A percentile compares a stretch with the other conserved stretches of the same genome.
phyloP scores from a whole-genome alignment of 1,140 invertebrate species.

The Drosophila yakuba region DNA sequence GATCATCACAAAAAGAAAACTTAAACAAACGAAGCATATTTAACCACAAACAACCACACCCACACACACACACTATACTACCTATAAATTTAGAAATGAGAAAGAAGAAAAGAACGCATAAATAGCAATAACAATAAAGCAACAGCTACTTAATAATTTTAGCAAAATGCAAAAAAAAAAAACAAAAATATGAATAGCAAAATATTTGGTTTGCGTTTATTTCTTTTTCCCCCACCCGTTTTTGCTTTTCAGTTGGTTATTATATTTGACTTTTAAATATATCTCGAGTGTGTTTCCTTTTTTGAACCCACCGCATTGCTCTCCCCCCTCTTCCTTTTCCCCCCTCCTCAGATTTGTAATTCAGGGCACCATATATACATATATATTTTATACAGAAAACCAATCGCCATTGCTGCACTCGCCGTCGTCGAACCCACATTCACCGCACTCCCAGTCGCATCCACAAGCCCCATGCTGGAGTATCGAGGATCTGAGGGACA shows the following conservation, averaged over 20 bases:
- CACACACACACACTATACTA: constrained; percentile 51
- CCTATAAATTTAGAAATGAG: constrained; percentile 42
- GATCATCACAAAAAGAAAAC: constrained; percentile 62
- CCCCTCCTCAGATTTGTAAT: constrained; percentile 19
- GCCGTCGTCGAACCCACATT: constrained; percentile 16
- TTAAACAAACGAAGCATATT: constrained; percentile 57
- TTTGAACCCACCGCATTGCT: not conserved
- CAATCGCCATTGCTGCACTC: constrained; percentile 33
- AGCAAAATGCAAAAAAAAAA: constrained; percentile 71
- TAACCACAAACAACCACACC: constrained; percentile 43
- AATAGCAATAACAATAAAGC: constrained; percentile 76
- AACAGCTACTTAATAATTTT: constrained; percentile 82
- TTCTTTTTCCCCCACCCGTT: constrained; percentile 4
- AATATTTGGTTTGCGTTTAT: constrained; percentile 42
- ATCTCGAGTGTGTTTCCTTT: not conserved
- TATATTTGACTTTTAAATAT: not conserved
- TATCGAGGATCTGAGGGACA: constrained; percentile 32
- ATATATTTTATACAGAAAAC: constrained; percentile 37
- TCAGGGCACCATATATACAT: constrained; percentile 8
- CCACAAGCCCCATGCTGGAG: constrained; percentile 14
- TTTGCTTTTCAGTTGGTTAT: constrained; percentile 25
- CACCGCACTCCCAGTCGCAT: constrained; percentile 14
- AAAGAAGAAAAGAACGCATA: constrained; percentile 59
- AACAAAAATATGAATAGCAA: constrained; percentile 34
- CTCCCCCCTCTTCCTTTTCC: not conserved